phyloP scores from a whole-genome alignment of 2,113 vertebrate genomes.

The Trogon melanurus region DNA sequence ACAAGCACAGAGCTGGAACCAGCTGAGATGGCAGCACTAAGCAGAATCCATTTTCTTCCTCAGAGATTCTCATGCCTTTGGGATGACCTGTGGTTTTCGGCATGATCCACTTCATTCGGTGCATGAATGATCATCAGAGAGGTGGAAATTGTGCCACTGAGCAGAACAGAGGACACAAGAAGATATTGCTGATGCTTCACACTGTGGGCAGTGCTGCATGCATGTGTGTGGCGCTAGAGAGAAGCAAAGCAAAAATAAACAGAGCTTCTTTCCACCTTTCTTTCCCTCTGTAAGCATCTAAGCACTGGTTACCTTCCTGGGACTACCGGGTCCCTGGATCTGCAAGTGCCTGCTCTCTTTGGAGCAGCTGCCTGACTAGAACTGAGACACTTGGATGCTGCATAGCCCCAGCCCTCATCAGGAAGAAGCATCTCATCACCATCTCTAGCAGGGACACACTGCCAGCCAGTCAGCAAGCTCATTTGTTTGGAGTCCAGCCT shows the following conservation, averaged over 20 bases:
- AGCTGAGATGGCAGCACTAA: background rate
- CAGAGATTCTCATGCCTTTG: accelerated
- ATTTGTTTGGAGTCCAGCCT: background rate
- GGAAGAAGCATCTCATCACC: background rate
- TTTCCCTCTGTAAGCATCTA: background rate
- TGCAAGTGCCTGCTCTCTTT: background rate
- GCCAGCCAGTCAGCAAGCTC: background rate
- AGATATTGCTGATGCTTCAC: background rate
- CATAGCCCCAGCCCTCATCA: background rate
- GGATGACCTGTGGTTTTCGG: background rate
- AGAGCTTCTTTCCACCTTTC: background rate
- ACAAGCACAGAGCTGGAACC: background rate
- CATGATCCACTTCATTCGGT: background rate
- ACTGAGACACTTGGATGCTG: background rate
- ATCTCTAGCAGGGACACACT: background rate
- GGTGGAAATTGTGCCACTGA: background rate
- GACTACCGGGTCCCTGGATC: background rate
- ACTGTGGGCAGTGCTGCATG: accelerated
- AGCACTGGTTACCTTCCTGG: background rate
- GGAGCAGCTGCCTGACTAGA: background rate
- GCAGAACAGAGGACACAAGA: background rate
- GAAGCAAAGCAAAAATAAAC: background rate
- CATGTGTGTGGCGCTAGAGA: background rate
- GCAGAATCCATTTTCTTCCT: background rate
- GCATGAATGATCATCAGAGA: background rate